Base-by-base conservation (phyloP, 2,888 invertebrate genomes). In the Palloptera scutellata region DNA sequence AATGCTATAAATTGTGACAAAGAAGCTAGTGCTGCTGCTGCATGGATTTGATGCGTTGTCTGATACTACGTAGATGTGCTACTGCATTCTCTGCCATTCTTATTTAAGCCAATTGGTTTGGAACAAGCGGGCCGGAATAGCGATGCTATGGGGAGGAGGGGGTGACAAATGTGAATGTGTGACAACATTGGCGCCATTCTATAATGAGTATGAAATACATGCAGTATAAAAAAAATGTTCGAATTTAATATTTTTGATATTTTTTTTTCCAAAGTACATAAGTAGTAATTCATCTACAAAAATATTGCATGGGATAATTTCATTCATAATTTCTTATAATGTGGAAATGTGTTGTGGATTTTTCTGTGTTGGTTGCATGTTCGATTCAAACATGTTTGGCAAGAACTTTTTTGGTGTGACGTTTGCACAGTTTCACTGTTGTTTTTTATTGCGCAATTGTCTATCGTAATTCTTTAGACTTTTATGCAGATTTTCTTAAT, bases 41-140 rank as follows among this genome's bases (percentile, higher is more conserved):
- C 53, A 9, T 43, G 40, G 62, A 41, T 13, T 15, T 45, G 19
- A n/a, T 40, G 6, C 20, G 48, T 43, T 45, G 43, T 45, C 48
- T 48, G 12, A 13, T 30, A 11, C n/a, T 58, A 57, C 30, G 10
- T 57, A 9, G 19, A 13, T 57, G 40, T 61, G 30, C n/a, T n/a
- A n/a, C n/a, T n/a, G n/a, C n/a, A n/a, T n/a, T n/a, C n/a, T n/a
- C n/a, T n/a, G n/a, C 40, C n/a, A 10, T 1, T 60, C 2, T 61
- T 30, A 53, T 64, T 67, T 69, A 67, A 69, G 69, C 69, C 69
- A 71, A 66, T 71, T 69, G 69, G 62, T 71, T 69, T 30, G 6
- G 30, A 30, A 30, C 2, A 6, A 30, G 30, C 30, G 30, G 30
- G 30, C n/a, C n/a, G n/a, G n/a, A n/a, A n/a, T n/a, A n/a, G n/a